Evolutionary conservation across 2,113 vertebrate genomes (phyloP).

Genomic region (Chionis minor): DNA sequence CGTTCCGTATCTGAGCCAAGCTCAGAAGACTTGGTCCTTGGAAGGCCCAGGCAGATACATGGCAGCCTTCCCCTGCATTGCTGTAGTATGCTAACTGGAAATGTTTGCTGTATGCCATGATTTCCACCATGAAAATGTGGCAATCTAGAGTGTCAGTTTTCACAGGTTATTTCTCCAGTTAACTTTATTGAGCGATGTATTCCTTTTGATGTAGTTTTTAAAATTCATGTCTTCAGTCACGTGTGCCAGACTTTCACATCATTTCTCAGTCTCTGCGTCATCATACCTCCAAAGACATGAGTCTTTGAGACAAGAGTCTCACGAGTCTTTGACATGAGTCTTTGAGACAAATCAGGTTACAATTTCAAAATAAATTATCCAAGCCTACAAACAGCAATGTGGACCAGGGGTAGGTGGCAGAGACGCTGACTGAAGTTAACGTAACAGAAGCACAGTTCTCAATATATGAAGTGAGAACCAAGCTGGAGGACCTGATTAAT

Average conservation of each 20-base stretch:
- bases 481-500: background rate
- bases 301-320: background rate
- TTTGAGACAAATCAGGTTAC: background rate
- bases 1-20: background rate
- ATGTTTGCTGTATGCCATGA: background rate
- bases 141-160: background rate
- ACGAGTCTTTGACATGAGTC: too few relatives aligned
- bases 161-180: background rate
- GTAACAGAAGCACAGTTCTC: background rate
- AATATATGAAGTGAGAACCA: background rate
- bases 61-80: rapidly evolving
- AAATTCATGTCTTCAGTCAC: rapidly evolving
- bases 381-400: background rate
- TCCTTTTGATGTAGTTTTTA: background rate
- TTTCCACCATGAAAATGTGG: background rate
- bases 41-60: background rate
- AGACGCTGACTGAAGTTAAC: background rate
- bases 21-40: background rate
- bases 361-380: background rate
- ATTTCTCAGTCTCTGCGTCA: background rate
- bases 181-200: background rate
- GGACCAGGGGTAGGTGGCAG: background rate
- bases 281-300: background rate
- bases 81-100: background rate
- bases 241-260: background rate